Base-by-base conservation (phyloP, 2,797 vertebrate genomes). In the Limosa lapponica region DNA sequence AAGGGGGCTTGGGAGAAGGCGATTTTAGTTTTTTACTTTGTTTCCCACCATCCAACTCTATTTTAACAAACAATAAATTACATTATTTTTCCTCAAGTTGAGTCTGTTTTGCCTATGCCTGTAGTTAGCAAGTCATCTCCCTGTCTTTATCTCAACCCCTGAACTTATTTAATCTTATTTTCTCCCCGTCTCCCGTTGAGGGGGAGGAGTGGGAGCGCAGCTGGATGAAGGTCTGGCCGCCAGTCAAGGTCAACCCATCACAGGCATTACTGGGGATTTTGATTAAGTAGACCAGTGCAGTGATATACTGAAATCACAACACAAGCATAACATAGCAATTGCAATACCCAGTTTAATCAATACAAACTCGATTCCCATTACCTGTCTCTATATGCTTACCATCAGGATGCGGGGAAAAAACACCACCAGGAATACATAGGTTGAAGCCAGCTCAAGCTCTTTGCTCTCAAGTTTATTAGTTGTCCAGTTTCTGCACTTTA, bases 361-460 rank as follows among this genome's bases (percentile, higher is more conserved):
- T 1, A 18, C 30, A 61, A 46, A 48, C 0, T 0, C 0, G 3
- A 78, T 44, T 61, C 36, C n/a, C 0, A 2, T 39, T 32, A 48
- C 13, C 0, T 0, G 24, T 28, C 16, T 67, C 13, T 23, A 10
- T 3, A 17, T 2, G 3, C 78, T 75, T 46, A 61, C 78, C 8
- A 0, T 28, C 6, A 59, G 36, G 41, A n/a, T 0, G 0, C 43
- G 2, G 32, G 43, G 64, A 58, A 49, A 4, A 46, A 87, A 16
- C 5, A 28, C n/a, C 7, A 0, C 18, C 48, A 59, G 49, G 72
- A 81, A 36, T 1, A 23, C 0, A 0, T 0, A 12, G 24, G 13
- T 2, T 36, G 83, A 69, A 71, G 70, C n/a, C 71, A 74, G 65
- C 64, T 82, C 46, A 30, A 90, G 72, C 28, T 22, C 13, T 49